phyloP scores from a whole-genome alignment of 2,797 vertebrate species.

The Pipistrellus pygmaeus region DNA sequence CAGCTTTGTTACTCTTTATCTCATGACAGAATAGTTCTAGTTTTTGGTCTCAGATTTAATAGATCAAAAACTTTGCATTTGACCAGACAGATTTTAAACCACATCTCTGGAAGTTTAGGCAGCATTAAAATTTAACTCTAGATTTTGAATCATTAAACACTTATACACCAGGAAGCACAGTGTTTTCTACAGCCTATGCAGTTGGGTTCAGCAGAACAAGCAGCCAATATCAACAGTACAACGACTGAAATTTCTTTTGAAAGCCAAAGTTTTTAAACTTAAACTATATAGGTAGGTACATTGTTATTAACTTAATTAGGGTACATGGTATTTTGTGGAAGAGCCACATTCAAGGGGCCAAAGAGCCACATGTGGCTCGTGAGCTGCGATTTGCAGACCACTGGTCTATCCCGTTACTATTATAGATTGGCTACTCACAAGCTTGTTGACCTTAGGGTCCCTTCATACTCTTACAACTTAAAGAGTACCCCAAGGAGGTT shows the following conservation, averaged over 20 bases:
- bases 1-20: background rate
- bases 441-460: background rate
- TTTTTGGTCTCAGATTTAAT: background rate
- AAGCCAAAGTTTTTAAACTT: no score
- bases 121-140: background rate
- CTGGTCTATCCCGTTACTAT: background rate
- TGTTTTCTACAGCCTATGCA: background rate
- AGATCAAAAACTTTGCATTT: background rate
- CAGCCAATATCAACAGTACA: background rate
- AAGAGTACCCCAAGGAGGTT: background rate
- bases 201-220: background rate
- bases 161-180: background rate
- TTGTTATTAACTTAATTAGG: no score
- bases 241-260: no score
- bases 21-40: background rate
- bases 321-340: no score
- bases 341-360: no score
- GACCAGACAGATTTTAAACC: background rate
- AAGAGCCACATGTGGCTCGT: no score
- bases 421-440: background rate
- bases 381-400: no score
- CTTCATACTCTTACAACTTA: background rate
- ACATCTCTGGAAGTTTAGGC: background rate
- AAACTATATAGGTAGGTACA: no score
- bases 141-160: background rate